Conservation (phyloP, 2,113 vertebrate species). For the Neolamprologus brichardi region DNA sequence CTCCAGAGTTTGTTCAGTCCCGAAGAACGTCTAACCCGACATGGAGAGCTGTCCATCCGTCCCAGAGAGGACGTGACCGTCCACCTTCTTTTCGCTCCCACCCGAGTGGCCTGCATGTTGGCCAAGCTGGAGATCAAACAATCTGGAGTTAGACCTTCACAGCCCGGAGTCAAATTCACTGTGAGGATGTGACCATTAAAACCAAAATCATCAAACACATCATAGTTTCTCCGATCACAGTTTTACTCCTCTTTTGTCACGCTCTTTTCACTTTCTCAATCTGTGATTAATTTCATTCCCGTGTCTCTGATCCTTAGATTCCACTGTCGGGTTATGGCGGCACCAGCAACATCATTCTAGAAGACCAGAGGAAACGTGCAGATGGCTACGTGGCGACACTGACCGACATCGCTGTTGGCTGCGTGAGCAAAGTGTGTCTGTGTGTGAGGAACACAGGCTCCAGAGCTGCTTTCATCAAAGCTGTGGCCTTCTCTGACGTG, state of each 20-base stretch:
- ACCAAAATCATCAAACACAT: accelerated
- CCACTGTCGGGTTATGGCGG: constrained; percentile 94
- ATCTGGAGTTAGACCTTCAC: constrained; percentile 75
- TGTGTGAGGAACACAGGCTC: constrained; percentile 84
- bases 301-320: constrained; percentile 66
- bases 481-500: constrained; percentile 77
- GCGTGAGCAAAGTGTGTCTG: constrained; percentile 75
- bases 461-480: constrained; percentile 89
- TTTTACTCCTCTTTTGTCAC: not conserved
- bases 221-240: not conserved
- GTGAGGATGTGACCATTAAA: constrained; percentile 65
- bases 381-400: constrained; percentile 80
- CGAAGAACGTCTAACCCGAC: constrained; percentile 82
- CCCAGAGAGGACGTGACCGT: constrained; percentile 84
- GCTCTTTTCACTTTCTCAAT: not conserved
- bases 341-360: constrained; percentile 87
- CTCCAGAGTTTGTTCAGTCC: constrained; percentile 87
- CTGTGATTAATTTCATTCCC: not conserved
- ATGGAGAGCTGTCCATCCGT: constrained; percentile 82
- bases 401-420: constrained; percentile 59
- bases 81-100: constrained; percentile 86
- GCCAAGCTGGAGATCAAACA: constrained; percentile 97
- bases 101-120: constrained; percentile 87
- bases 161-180: constrained; percentile 90
- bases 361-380: constrained; percentile 82